Percentiles rank a stretch among this genome's conserved stretches.
Conservation (phyloP, 2,888 invertebrate genomes). For the Acanthosepion pharaonis region DNA sequence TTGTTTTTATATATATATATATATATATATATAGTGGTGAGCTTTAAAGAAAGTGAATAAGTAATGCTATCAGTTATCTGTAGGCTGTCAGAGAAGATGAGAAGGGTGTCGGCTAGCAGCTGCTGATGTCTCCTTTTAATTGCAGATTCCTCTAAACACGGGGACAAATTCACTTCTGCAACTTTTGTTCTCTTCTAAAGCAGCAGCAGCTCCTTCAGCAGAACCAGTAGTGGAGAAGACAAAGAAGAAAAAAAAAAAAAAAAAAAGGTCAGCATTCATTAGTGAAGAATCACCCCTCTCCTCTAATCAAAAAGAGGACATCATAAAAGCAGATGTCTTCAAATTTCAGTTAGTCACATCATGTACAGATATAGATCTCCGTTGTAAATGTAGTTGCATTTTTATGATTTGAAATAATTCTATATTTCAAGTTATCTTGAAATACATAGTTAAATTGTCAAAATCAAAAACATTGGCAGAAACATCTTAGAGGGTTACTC, state of each 20-base stretch:
- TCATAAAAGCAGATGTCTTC: neutral
- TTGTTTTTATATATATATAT: neutral
- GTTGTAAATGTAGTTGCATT: neutral
- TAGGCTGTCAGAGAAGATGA: neutral
- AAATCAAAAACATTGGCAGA: neutral
- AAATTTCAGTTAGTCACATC: neutral
- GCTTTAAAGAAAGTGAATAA: neutral
- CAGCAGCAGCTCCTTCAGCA: neutral
- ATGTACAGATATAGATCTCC: neutral
- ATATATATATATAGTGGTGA: neutral
- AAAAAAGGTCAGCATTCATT: neutral
- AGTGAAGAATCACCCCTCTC: neutral
- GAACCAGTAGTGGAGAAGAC: no score
- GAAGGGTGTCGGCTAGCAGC: neutral
- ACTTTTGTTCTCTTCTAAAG: neutral
- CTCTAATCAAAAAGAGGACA: no score
- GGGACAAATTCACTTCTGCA: neutral
- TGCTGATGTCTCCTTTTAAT: neutral
- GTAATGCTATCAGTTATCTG: neutral
- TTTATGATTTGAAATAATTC: neutral
- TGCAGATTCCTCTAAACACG: neutral
- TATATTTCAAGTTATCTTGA: neutral
- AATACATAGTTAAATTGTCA: neutral
- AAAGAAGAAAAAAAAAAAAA: neutral
- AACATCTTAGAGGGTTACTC: neutral